Conservation (phyloP, 2,113 vertebrate genomes). For the Leptobrachium leishanense region DNA sequence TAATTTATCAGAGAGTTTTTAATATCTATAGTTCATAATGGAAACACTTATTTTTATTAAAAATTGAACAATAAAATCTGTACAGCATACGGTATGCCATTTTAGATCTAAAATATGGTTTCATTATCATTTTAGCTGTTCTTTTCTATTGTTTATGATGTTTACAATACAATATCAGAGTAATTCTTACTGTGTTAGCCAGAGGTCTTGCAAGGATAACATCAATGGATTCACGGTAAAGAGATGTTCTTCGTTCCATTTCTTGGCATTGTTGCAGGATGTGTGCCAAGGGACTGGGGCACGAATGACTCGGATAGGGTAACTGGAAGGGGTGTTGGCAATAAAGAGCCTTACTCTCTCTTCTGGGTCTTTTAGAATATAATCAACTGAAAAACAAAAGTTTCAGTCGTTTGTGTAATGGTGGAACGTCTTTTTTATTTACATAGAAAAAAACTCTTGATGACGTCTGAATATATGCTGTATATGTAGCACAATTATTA, state of each 20-base stretch:
- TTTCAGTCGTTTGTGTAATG: no score
- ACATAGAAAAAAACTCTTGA: no score
- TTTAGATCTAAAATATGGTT: no score
- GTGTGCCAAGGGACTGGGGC: conserved; percentile 82
- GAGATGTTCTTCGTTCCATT: conserved; percentile 76
- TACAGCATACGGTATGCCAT: no score
- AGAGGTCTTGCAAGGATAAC: conserved; percentile 74
- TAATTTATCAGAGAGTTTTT: no score
- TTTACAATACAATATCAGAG: not conserved
- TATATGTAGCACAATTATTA: no score
- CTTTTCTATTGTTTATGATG: not conserved
- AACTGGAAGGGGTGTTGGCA: conserved; percentile 67
- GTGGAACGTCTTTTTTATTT: no score
- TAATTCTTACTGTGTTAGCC: conserved; percentile 77
- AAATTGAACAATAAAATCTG: no score
- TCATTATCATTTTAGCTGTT: no score
- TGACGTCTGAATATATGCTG: no score
- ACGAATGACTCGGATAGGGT: conserved; percentile 74
- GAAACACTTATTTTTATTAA: no score
- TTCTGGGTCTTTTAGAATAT: conserved; percentile 80
- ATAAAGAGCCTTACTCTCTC: conserved; percentile 80
- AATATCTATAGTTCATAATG: no score
- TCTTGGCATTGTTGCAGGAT: conserved; percentile 60
- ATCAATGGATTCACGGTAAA: conserved; percentile 77
- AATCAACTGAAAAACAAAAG: conserved; percentile 76